These are phyloP conservation scores for Lasioglossum calceatum DNA, from an alignment of 2,888 invertebrate genomes.

Conservation along the genomic window DNA sequence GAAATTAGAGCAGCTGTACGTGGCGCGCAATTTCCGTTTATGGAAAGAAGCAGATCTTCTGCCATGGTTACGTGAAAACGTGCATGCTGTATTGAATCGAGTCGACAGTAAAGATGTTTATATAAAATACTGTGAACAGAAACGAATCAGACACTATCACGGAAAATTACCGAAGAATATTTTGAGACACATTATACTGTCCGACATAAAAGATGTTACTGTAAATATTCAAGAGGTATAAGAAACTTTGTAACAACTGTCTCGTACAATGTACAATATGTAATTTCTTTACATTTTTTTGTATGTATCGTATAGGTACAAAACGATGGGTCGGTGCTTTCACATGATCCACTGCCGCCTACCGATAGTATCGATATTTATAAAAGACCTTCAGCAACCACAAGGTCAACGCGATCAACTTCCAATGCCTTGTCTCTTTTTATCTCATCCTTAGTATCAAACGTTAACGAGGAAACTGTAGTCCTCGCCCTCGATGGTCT, in stretches of 20 bases:
- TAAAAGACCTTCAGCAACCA: slow-evolving; percentile 84
- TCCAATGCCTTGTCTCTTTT: slow-evolving; percentile 82
- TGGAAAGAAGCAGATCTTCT: slow-evolving; percentile 92
- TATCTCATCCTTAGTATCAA: slow-evolving; percentile 90
- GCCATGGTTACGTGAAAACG: slow-evolving; percentile 91
- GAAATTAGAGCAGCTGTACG: slow-evolving; percentile 90
- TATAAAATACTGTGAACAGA: slow-evolving; percentile 87
- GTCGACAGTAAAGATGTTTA: slow-evolving; percentile 88
- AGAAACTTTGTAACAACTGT: background rate
- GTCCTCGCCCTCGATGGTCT: slow-evolving; percentile 63
- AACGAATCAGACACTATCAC: slow-evolving; percentile 87
- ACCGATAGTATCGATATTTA: slow-evolving; percentile 90
- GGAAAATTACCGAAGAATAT: slow-evolving; percentile 88
- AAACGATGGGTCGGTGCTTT: slow-evolving; percentile 87
- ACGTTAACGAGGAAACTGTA: slow-evolving; percentile 83
- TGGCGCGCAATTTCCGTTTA: slow-evolving; percentile 89
- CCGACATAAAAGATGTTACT: slow-evolving; percentile 89
- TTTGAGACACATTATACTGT: slow-evolving; percentile 89
- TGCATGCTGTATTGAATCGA: slow-evolving; percentile 87
- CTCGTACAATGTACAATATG: background rate
- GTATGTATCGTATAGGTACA: slow-evolving; percentile 81
- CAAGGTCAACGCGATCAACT: slow-evolving; percentile 69
- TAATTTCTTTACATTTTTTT: slow-evolving; percentile 16
- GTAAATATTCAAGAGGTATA: slow-evolving; percentile 86
- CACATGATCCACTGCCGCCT: slow-evolving; percentile 93